Evolutionary conservation across 2,888 invertebrate genomes (phyloP).

Genomic region (Merodon equestris): DNA sequence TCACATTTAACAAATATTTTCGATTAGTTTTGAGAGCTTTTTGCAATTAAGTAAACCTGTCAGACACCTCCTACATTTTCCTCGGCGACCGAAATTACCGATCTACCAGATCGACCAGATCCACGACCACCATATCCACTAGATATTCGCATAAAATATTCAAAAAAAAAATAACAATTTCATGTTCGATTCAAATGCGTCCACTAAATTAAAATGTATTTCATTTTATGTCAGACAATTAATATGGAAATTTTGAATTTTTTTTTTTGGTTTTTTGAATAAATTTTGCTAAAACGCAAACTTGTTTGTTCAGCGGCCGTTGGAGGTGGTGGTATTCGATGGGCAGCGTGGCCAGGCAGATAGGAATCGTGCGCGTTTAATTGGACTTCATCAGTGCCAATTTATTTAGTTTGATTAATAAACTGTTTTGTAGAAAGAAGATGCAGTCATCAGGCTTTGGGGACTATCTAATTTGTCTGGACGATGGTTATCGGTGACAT

Average conservation of each 20-base stretch:
- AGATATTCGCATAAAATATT: slow-evolving; percentile 31
- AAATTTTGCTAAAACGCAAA: slow-evolving; percentile 15
- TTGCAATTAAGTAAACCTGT: slow-evolving; percentile 58
- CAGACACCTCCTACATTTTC: slow-evolving; percentile 55
- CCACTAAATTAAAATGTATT: slow-evolving; percentile 63
- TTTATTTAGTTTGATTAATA: slow-evolving; percentile 55
- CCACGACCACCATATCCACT: no score
- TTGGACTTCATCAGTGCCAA: slow-evolving; percentile 59
- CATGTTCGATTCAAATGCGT: slow-evolving; percentile 65
- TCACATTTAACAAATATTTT: slow-evolving; percentile 54
- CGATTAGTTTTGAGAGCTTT: slow-evolving; percentile 67
- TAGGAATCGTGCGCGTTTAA: slow-evolving; percentile 48
- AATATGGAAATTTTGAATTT: slow-evolving; percentile 58
- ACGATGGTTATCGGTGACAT: slow-evolving; percentile 55
- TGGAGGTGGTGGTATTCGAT: slow-evolving; percentile 13
- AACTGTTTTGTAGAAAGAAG: background rate
- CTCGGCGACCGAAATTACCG: no score
- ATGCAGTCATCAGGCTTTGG: slow-evolving; percentile 17
- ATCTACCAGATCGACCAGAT: no score
- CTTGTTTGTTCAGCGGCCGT: background rate
- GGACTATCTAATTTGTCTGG: slow-evolving; percentile 53
- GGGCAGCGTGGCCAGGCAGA: slow-evolving; percentile 21
- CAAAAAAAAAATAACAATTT: slow-evolving; percentile 47
- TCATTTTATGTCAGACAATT: slow-evolving; percentile 56
- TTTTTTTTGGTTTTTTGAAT: slow-evolving; percentile 19